These are phyloP conservation scores for Solenopsis fugax DNA, from an alignment of 1,140 invertebrate species.

Conservation along the genomic window DNA sequence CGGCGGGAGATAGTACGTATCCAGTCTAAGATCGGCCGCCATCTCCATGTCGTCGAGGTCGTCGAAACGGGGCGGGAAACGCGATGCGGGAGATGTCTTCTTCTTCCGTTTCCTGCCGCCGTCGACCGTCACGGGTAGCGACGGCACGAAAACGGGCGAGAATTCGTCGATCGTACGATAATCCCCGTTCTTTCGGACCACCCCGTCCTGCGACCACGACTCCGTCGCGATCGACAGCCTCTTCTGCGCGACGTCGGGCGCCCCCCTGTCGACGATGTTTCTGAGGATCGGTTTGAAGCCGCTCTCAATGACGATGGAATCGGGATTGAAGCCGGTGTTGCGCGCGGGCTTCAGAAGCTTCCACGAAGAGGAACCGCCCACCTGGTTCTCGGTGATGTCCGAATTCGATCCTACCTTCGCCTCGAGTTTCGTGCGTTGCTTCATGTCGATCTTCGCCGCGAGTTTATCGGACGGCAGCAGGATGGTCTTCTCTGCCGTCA, in stretches of 20 bases:
- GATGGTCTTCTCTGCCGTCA: conserved; percentile 27
- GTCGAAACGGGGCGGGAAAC: conserved; percentile 65
- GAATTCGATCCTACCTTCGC: conserved; percentile 71
- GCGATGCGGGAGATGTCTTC: conserved; percentile 79
- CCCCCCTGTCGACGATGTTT: conserved; percentile 81
- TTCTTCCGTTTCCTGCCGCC: conserved; percentile 84
- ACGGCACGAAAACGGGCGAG: conserved; percentile 92
- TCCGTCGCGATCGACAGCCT: conserved; percentile 81
- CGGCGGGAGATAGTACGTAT: conserved; percentile 90
- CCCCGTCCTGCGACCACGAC: conserved; percentile 49
- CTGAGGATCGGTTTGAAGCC: conserved; percentile 94
- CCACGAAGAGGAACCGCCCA: neutral
- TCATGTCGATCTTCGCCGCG: conserved; percentile 70
- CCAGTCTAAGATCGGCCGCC: conserved; percentile 89
- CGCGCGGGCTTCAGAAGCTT: conserved; percentile 83
- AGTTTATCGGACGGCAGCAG: conserved; percentile 70
- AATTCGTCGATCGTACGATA: conserved; percentile 86
- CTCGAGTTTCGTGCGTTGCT: conserved; percentile 74
- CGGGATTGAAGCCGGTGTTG: conserved; percentile 93
- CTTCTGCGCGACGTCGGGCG: conserved; percentile 84
- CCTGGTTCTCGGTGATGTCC: conserved; percentile 30
- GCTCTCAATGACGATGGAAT: conserved; percentile 93
- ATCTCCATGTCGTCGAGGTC: conserved; percentile 87
- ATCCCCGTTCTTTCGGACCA: conserved; percentile 83
- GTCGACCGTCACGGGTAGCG: conserved; percentile 88